Base-by-base conservation (phyloP, 2,113 vertebrate species). In the Mus pahari region DNA sequence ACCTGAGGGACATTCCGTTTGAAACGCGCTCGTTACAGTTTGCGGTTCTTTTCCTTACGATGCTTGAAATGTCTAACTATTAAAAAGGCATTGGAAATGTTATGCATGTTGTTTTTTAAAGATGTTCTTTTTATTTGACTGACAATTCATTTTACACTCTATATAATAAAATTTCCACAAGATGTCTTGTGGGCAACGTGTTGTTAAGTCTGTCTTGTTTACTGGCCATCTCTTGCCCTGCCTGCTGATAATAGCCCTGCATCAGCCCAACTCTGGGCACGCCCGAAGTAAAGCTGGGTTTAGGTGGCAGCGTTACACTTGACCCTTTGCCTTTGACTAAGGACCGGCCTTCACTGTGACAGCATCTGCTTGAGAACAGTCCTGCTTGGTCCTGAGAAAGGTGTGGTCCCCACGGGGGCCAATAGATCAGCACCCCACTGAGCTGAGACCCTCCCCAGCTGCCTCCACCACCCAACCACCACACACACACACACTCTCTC, bases 121-220 rank as follows among this genome's bases (percentile, higher is more conserved):
- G 98, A 94, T 99, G 98, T 99, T 99, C 98, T 98, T 98, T 99
- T 99, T 99, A 98, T 98, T 98, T 98, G 98, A 98, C 98, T 99
- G 98, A 98, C 98, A 98, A 98, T 98, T 98, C 98, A 98, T 98
- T 99, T 99, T 99, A 99, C 99, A 98, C 98, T 99, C 98, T 99
- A 98, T 99, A 98, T 98, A 99, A 99, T 99, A 99, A 99, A 99
- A 99, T 98, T 97, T 95, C 99, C 98, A 98, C 99, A 98, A 99
- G 98, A 96, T 96, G 94, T 88, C 98, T 98, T 99, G 98, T 98
- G 98, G 99, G 82, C 86, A 14, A 97, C 98, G 98, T 97, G 96
- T 96, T 31, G 22, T 45, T 24, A 0, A 0, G 42, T 90, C 39
- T 64, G 71, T 50, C n/a, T 17, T 66, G 58, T 64, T 11, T n/a